Conservation (phyloP, 1,140 invertebrate species). For the Drosophila leontia region DNA sequence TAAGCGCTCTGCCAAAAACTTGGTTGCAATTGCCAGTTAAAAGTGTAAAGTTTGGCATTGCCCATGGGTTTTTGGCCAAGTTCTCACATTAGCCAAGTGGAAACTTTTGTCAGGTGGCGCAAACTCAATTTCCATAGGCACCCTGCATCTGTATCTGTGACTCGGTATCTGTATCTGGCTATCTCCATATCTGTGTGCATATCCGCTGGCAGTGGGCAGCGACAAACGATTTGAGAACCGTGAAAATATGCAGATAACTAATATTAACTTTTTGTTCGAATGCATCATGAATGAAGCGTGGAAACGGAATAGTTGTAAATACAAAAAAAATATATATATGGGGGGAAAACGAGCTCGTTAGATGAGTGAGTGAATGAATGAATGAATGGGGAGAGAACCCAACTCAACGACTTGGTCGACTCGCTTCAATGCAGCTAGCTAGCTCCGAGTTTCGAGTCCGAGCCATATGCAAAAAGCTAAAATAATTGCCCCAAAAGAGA, state of each 20-base stretch:
- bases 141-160: constrained; percentile 12
- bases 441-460: constrained; percentile 16
- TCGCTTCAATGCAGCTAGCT: constrained; percentile 45
- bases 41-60: constrained; percentile 3
- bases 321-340: constrained; percentile 27
- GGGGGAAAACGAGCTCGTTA: constrained; percentile 46
- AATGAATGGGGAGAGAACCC: constrained; percentile 35
- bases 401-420: constrained; percentile 16
- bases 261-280: constrained; percentile 81
- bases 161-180: constrained; percentile 21
- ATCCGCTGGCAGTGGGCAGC: constrained; percentile 74
- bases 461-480: constrained; percentile 47
- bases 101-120: constrained; percentile 66
- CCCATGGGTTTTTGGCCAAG: constrained; percentile 10
- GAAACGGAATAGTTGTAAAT: constrained; percentile 59
- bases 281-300: constrained; percentile 80
- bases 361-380: constrained; percentile 57
- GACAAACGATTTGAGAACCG: constrained; percentile 67
- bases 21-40: background rate
- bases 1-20: constrained; percentile 9
- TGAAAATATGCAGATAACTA: constrained; percentile 84
- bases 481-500: constrained; percentile 57
- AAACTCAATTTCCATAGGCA: constrained; percentile 42
- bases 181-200: constrained; percentile 25
- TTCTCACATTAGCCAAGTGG: constrained; percentile 56